phyloP scores from a whole-genome alignment of 2,888 invertebrate species.

The Margaritifera margaritifera region DNA sequence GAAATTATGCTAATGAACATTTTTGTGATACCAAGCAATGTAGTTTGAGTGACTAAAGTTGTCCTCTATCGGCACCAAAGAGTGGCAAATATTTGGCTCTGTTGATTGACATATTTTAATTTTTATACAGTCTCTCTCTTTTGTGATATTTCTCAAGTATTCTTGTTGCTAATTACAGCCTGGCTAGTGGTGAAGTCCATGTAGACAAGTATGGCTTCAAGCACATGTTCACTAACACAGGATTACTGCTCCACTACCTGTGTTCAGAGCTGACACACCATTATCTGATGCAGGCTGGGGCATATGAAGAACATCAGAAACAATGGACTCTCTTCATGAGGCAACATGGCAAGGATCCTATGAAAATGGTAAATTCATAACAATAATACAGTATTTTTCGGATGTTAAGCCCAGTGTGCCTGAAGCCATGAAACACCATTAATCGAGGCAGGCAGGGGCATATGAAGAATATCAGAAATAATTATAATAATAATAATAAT shows the following conservation, averaged over 20 bases:
- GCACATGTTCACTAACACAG: slow-evolving; percentile 72
- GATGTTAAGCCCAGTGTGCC: too few relatives aligned
- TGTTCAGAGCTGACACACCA: slow-evolving; percentile 74
- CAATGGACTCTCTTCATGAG: slow-evolving; percentile 72
- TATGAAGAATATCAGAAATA: slow-evolving; percentile 68
- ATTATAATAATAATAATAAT: too few relatives aligned
- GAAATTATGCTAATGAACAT: too few relatives aligned
- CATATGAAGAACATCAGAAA: slow-evolving; percentile 69
- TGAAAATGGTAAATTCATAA: slow-evolving; percentile 24
- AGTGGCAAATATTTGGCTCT: too few relatives aligned
- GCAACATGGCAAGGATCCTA: slow-evolving; percentile 47
- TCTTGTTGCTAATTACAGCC: slow-evolving; percentile 46
- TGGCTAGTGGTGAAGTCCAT: slow-evolving; percentile 70
- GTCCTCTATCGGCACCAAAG: too few relatives aligned
- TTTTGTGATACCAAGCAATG: too few relatives aligned
- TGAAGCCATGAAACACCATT: too few relatives aligned
- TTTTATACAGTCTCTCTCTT: too few relatives aligned
- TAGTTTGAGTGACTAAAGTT: too few relatives aligned
- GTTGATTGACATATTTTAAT: too few relatives aligned
- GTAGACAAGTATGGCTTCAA: slow-evolving; percentile 76
- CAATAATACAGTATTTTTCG: too few relatives aligned
- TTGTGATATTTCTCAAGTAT: too few relatives aligned
- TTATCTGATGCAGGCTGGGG: slow-evolving; percentile 69
- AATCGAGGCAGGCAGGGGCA: slow-evolving; percentile 43
- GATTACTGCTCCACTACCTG: slow-evolving; percentile 75